A percentile compares a stretch with the other conserved stretches of the same genome.
Conservation (phyloP, 2,888 invertebrate genomes). For the Aleiodes leptofemur region DNA sequence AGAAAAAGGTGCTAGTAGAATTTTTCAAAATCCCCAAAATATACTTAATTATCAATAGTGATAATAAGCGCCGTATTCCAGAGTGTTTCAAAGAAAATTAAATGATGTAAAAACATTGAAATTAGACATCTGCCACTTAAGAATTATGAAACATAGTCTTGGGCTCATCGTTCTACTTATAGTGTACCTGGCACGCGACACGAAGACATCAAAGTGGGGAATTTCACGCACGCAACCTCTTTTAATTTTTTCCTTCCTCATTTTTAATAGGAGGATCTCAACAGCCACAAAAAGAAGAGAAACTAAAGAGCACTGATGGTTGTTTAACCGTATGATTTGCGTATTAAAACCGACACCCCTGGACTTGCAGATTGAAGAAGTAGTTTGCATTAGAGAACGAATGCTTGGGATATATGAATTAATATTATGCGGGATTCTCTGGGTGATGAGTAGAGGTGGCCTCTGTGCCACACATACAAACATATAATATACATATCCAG, state of each 20-base stretch:
- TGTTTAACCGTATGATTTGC: background rate
- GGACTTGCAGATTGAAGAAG: background rate
- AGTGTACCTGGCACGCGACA: constrained; percentile 19
- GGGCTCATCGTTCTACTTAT: constrained; percentile 8
- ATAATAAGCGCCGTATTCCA: background rate
- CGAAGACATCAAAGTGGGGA: constrained; percentile 34
- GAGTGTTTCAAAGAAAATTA: background rate
- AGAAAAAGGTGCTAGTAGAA: background rate
- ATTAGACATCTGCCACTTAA: constrained; percentile 23
- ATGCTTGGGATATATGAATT: constrained; percentile 50
- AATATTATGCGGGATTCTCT: constrained; percentile 72
- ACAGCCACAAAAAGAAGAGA: constrained; percentile 33
- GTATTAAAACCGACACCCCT: background rate
- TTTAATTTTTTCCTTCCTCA: constrained; percentile 45
- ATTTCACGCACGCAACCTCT: constrained; percentile 60
- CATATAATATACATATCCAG: constrained; percentile 27
- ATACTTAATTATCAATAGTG: background rate
- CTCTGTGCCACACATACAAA: constrained; percentile 54
- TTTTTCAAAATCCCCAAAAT: background rate
- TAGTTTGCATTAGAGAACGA: constrained; percentile 5
- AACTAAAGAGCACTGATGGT: constrained; percentile 33
- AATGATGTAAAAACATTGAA: background rate
- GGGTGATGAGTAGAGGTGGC: constrained; percentile 48
- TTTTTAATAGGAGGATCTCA: constrained; percentile 35
- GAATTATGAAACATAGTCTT: constrained; percentile 9